phyloP scores from a whole-genome alignment of 1,140 invertebrate species.

The Drosophila nebulosa region DNA sequence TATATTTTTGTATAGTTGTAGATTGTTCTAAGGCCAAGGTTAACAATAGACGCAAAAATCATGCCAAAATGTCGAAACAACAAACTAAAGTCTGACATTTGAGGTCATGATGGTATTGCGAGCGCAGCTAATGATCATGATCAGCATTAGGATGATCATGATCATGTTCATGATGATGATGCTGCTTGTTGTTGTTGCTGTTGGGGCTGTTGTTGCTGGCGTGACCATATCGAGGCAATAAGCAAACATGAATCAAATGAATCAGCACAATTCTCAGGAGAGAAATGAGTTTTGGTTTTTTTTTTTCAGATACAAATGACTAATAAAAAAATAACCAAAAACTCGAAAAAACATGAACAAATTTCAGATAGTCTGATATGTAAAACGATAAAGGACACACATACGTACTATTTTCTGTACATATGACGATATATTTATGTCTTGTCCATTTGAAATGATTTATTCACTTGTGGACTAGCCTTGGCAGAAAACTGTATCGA shows the following conservation, averaged over 20 bases:
- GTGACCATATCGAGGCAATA: conserved; percentile 67
- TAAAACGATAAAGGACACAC: conserved; percentile 21
- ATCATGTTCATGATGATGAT: conserved; percentile 23
- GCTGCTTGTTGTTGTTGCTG: conserved; percentile 17
- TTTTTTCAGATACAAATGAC: not conserved
- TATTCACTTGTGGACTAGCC: conserved; percentile 47
- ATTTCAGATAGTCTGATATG: conserved; percentile 13
- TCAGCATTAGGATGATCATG: conserved; percentile 22
- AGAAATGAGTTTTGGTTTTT: conserved; percentile 17
- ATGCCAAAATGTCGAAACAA: conserved; percentile 47
- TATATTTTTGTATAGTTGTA: not conserved
- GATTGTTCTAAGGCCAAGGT: conserved; percentile 68
- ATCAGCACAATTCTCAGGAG: conserved; percentile 34
- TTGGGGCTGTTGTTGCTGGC: conserved; percentile 28
- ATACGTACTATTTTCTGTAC: not conserved
- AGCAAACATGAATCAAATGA: conserved; percentile 28
- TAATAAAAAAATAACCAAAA: conserved; percentile 28
- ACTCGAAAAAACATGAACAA: not conserved
- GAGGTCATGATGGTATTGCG: conserved; percentile 54
- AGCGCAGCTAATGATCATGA: conserved; percentile 7
- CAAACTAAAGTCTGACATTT: conserved; percentile 55
- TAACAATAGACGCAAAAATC: conserved; percentile 39
- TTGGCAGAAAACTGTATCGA: conserved; percentile 37
- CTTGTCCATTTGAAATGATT: conserved; percentile 48
- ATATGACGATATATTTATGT: conserved; percentile 33